Conservation (phyloP, 2,888 invertebrate species). For the Polietes domitor region DNA sequence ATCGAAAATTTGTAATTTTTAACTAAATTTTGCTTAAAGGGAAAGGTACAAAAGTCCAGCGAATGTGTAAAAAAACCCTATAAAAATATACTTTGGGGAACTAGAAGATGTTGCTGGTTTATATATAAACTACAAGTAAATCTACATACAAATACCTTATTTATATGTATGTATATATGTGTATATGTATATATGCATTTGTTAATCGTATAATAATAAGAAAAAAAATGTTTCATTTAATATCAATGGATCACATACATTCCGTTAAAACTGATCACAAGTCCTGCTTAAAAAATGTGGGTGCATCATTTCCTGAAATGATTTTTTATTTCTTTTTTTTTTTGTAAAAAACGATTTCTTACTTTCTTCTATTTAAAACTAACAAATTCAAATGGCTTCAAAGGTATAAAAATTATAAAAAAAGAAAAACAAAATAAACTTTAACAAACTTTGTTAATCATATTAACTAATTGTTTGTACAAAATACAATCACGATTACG, state of each 20-base stretch:
- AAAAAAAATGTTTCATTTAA: conserved; percentile 8
- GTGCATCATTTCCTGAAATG: conserved; percentile 13
- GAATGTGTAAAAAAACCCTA: not conserved
- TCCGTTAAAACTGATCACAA: conserved; percentile 53
- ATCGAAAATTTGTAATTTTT: not conserved
- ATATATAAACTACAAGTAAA: too few species aligned
- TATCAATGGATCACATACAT: conserved; percentile 59
- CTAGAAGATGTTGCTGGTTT: not conserved
- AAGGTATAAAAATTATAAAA: conserved; percentile 20
- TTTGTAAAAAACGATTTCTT: conserved; percentile 18
- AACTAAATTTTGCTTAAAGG: not conserved
- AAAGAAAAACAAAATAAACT: conserved; percentile 12
- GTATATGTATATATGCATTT: too few species aligned
- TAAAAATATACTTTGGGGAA: not conserved
- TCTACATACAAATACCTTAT: too few species aligned
- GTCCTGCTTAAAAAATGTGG: conserved; percentile 5
- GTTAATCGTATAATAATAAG: not conserved
- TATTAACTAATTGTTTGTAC: conserved; percentile 85
- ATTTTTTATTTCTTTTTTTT: not conserved
- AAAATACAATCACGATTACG: conserved; percentile 86
- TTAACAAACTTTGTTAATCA: conserved; percentile 82
- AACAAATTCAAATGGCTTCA: conserved; percentile 29
- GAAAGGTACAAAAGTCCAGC: not conserved
- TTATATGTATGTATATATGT: too few species aligned
- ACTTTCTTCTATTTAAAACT: conserved; percentile 2